A percentile compares a stretch with the other conserved stretches of the same genome.
Evolutionary conservation across 2,888 invertebrate species (phyloP).

Genomic region (Mystacides longicornis): DNA sequence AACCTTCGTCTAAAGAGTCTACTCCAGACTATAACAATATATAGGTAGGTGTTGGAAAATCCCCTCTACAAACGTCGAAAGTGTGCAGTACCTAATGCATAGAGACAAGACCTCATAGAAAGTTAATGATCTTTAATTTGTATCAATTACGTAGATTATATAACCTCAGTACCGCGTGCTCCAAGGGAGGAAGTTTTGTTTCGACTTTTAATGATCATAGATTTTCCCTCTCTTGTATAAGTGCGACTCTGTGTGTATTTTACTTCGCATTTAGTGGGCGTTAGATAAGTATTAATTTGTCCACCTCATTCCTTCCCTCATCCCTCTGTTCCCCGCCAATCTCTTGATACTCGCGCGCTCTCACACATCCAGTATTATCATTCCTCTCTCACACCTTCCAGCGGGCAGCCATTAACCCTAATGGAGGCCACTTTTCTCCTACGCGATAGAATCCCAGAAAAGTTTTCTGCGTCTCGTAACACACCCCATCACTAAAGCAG

Average conservation of each 20-base stretch:
- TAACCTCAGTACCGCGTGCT: not conserved
- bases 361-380: too few relatives aligned
- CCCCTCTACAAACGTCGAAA: too few relatives aligned
- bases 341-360: not conserved
- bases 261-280: constrained; percentile 6
- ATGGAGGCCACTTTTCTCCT: constrained; percentile 14
- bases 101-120: not conserved
- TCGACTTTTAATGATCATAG: constrained; percentile 14
- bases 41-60: too few relatives aligned
- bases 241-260: too few relatives aligned
- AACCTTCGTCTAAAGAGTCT: too few relatives aligned
- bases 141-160: constrained; percentile 9
- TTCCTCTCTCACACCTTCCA: not conserved
- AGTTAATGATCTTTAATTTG: constrained; percentile 5
- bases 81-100: too few relatives aligned
- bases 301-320: not conserved
- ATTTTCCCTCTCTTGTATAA: too few relatives aligned
- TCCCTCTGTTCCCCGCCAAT: constrained; percentile 2
- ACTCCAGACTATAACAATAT: too few relatives aligned
- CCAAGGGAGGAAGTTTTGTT: constrained; percentile 7
- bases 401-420: constrained; percentile 14
- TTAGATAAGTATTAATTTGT: constrained; percentile 16
- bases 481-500: constrained; percentile 7
- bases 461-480: constrained; percentile 10
- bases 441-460: constrained; percentile 12